Evolutionary conservation across 37 sponge, comb jelly and placozoan species (phyloP).

Genomic region (Aplysina aerophoba): DNA sequence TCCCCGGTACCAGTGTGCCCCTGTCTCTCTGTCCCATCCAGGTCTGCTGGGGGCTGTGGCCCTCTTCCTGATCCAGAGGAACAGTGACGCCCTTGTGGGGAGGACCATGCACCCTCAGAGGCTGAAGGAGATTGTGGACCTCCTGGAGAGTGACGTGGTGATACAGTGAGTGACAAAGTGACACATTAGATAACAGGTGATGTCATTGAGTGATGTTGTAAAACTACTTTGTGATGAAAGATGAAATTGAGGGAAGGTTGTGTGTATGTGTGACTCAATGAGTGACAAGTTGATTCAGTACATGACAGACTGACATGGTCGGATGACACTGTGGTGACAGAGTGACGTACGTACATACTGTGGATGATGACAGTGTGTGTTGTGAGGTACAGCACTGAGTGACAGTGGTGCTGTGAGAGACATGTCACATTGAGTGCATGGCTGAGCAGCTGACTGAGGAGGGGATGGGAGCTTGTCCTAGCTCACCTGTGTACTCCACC

Average conservation of each 20-base stretch:
- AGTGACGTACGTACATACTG: no score
- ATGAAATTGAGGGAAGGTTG: neutral
- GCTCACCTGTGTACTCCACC: no score
- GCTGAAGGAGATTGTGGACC: slow-evolving; percentile 69
- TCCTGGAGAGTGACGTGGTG: slow-evolving; percentile 80
- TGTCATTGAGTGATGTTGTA: neutral
- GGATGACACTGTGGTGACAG: no score
- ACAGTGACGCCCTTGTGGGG: slow-evolving; percentile 94
- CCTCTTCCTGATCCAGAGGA: slow-evolving; percentile 92
- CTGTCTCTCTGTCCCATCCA: slow-evolving; percentile 1
- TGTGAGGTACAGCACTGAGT: no score
- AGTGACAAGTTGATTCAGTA: neutral
- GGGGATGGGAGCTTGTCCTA: no score
- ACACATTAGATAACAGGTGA: no score
- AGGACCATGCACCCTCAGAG: slow-evolving; percentile 78
- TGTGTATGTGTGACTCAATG: neutral
- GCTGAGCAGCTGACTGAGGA: no score
- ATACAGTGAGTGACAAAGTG: slow-evolving; percentile 48
- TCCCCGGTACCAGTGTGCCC: neutral
- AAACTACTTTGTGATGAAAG: no score
- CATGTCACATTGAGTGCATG: no score
- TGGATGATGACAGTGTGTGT: no score
- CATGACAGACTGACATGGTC: neutral
- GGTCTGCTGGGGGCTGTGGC: slow-evolving; percentile 93
- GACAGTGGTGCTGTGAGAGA: no score